A percentile compares a stretch with the other conserved stretches of the same genome.
These are phyloP conservation scores for Macrostomum cliftonense DNA, from an alignment of 2,888 invertebrate species.

Conservation along the genomic window DNA sequence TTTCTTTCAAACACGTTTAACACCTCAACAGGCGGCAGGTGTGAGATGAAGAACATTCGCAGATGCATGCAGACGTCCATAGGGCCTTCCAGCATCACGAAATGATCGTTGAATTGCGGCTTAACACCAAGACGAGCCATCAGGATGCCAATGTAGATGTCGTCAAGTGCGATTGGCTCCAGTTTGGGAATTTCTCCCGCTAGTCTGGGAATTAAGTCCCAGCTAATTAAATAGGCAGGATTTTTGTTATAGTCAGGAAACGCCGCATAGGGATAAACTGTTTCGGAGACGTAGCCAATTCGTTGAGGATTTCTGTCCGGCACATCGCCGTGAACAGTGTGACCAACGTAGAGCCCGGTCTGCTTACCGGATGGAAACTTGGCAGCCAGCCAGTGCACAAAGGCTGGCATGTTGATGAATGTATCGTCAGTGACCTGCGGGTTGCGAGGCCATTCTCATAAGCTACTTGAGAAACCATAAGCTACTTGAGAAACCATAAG, in stretches of 20 bases:
- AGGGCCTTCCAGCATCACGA: slow-evolving; percentile 11
- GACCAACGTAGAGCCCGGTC: slow-evolving; percentile 12
- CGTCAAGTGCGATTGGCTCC: slow-evolving; percentile 14
- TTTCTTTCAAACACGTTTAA: slow-evolving; percentile 10
- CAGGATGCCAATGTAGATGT: slow-evolving; percentile 15
- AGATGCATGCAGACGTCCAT: slow-evolving; percentile 13
- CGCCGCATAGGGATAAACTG: slow-evolving; percentile 8
- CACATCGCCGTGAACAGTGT: slow-evolving; percentile 12
- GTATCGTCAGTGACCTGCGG: slow-evolving; percentile 12
- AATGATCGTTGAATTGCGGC: slow-evolving; percentile 16
- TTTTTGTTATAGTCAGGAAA: slow-evolving; percentile 16
- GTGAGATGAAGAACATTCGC: slow-evolving; percentile 14
- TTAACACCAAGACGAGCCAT: slow-evolving; percentile 10
- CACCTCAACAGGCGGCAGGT: slow-evolving; percentile 14
- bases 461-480: too few relatives aligned
- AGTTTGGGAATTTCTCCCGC: slow-evolving; percentile 4
- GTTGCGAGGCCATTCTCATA: too few relatives aligned
- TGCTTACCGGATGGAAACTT: background rate
- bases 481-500: too few relatives aligned
- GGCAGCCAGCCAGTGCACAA: slow-evolving; percentile 13
- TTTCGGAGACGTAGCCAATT: slow-evolving; percentile 11
- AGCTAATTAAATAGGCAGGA: slow-evolving; percentile 15
- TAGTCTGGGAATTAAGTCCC: slow-evolving; percentile 9
- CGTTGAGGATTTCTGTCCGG: slow-evolving; percentile 14
- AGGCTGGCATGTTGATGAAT: slow-evolving; percentile 14